Evolutionary conservation across 2,113 vertebrate species (phyloP).

Genomic region (Burhinus bistriatus): DNA sequence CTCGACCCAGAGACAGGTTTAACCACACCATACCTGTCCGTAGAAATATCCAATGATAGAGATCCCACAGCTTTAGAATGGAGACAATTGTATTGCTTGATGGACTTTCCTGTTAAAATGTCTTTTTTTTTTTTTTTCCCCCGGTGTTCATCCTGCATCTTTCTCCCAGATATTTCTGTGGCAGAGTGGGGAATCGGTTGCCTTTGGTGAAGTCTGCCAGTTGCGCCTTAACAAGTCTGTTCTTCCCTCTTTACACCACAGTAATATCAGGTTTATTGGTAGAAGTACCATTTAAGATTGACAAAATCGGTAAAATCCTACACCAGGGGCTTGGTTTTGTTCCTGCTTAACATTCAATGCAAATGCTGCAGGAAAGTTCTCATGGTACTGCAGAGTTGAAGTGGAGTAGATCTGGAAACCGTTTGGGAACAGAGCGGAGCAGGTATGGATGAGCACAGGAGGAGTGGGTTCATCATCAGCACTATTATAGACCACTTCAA

Average conservation of each 20-base stretch:
- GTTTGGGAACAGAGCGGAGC: background rate
- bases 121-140: background rate
- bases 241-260: background rate
- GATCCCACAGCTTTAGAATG: background rate
- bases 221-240: background rate
- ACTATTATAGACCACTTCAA: background rate
- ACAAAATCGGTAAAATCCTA: background rate
- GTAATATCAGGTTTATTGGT: background rate
- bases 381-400: background rate
- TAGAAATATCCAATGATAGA: background rate
- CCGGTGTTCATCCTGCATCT: background rate
- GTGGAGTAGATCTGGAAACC: background rate
- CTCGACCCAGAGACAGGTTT: background rate
- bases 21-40: background rate
- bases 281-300: background rate
- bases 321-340: background rate
- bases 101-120: background rate
- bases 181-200: fast-evolving
- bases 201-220: background rate
- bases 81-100: background rate
- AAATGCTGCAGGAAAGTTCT: background rate
- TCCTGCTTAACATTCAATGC: background rate
- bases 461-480: background rate
- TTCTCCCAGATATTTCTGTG: background rate
- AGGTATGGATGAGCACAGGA: background rate